Evolutionary conservation across 2,888 invertebrate species (phyloP).

Genomic region (Aethes cnicana): DNA sequence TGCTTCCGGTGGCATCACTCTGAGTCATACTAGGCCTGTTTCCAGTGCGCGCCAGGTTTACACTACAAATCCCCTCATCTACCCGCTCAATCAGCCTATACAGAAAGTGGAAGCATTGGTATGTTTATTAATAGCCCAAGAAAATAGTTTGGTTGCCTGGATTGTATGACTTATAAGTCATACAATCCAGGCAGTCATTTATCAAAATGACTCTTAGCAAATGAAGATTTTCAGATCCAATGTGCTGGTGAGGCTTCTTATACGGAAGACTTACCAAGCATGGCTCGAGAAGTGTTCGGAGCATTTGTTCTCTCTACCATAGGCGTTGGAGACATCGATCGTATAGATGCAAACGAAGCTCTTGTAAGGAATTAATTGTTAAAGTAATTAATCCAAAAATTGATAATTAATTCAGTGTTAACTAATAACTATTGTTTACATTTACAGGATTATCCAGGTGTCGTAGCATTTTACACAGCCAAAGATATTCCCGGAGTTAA

Average conservation of each 20-base stretch:
- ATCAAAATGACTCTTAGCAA: background rate
- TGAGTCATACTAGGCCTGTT: conserved; percentile 38
- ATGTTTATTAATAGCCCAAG: background rate
- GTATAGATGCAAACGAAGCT: conserved; percentile 83
- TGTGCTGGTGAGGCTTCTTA: conserved; percentile 86
- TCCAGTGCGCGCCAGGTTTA: conserved; percentile 6
- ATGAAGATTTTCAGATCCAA: conserved; percentile 53
- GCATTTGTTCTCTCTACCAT: conserved; percentile 81
- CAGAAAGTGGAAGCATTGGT: conserved; percentile 20
- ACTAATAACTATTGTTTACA: background rate
- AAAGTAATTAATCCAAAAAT: too few relatives aligned
- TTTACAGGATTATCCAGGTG: conserved; percentile 82
- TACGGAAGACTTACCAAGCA: conserved; percentile 82
- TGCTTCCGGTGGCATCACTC: conserved; percentile 41
- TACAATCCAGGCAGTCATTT: background rate
- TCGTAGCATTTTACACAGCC: conserved; percentile 83
- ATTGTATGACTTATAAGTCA: too few relatives aligned
- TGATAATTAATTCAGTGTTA: too few relatives aligned
- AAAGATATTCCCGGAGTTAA: conserved; percentile 87
- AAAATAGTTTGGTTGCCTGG: too few relatives aligned
- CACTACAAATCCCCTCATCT: conserved; percentile 5
- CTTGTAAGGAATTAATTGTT: too few relatives aligned
- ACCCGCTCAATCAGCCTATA: conserved; percentile 14
- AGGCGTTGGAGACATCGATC: conserved; percentile 77
- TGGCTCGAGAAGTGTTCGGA: conserved; percentile 84